These are phyloP conservation scores for Aquatica leii DNA, from an alignment of 2,888 invertebrate species.

Conservation along the genomic window DNA sequence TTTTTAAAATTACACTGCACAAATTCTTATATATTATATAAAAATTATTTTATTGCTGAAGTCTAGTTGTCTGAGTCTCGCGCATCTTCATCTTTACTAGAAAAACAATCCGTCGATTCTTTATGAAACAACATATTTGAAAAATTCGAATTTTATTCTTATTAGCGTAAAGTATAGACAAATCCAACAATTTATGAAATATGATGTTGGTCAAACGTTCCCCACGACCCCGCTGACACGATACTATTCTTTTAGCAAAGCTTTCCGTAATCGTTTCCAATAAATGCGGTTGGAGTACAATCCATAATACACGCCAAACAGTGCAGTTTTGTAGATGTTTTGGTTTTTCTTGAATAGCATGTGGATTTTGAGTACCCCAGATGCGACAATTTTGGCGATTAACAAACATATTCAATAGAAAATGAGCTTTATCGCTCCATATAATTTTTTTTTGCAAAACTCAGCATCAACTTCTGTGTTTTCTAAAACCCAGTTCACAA, in stretches of 20 bases:
- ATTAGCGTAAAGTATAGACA: neutral
- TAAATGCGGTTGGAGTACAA: neutral
- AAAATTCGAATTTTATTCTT: constrained; percentile 7
- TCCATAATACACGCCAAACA: neutral
- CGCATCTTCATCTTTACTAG: too few species aligned
- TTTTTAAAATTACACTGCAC: too few species aligned
- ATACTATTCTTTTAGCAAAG: constrained; percentile 4
- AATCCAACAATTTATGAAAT: neutral
- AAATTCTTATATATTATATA: too few species aligned
- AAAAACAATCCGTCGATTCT: too few species aligned
- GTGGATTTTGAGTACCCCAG: neutral
- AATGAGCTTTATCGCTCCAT: too few species aligned
- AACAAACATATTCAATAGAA: neutral
- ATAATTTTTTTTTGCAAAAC: neutral
- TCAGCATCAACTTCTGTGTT: constrained; percentile 1
- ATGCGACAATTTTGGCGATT: too few species aligned
- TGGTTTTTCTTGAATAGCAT: neutral
- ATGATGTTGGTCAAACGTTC: neutral
- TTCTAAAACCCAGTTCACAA: neutral
- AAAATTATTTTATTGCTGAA: too few species aligned
- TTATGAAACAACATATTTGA: too few species aligned
- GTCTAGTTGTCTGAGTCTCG: too few species aligned
- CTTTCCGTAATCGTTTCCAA: neutral
- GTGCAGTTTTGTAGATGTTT: neutral
- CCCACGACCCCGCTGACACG: constrained; percentile 3